Conservation (phyloP, 2,113 vertebrate species). For the Apistogramma diplotaenia region DNA sequence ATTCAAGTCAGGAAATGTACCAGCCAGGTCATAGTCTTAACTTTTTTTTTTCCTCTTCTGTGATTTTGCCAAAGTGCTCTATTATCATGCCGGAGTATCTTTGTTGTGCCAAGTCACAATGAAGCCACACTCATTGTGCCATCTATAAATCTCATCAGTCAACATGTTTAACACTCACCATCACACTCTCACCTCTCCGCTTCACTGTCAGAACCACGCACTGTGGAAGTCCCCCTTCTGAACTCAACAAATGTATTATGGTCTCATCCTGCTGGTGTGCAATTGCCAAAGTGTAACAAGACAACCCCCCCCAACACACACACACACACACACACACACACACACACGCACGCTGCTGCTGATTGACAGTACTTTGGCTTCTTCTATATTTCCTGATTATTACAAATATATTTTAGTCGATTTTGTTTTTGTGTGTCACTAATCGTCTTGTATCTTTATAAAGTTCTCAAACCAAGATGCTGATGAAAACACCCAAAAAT, state of each 20-base stretch:
- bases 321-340: too few species aligned
- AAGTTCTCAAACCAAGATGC: background rate
- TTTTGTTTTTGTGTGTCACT: background rate
- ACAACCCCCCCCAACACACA: too few species aligned
- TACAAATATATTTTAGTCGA: background rate
- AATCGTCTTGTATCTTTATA: background rate
- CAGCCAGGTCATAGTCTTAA: background rate
- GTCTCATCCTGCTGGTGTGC: background rate
- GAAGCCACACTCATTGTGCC: too few species aligned
- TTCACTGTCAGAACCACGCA: background rate
- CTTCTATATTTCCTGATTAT: background rate
- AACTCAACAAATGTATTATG: background rate
- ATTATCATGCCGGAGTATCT: background rate
- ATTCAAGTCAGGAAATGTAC: background rate
- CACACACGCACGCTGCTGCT: too few species aligned
- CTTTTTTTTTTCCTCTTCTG: background rate
- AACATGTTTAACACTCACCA: background rate
- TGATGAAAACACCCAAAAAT: background rate
- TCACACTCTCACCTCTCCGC: background rate
- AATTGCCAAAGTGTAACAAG: background rate
- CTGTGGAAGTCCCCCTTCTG: background rate
- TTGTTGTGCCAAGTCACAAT: background rate
- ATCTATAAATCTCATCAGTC: background rate
- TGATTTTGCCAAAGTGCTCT: background rate
- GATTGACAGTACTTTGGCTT: background rate